phyloP scores from a whole-genome alignment of 2,888 invertebrate species.

The Caenorhabditis auriculariae region DNA sequence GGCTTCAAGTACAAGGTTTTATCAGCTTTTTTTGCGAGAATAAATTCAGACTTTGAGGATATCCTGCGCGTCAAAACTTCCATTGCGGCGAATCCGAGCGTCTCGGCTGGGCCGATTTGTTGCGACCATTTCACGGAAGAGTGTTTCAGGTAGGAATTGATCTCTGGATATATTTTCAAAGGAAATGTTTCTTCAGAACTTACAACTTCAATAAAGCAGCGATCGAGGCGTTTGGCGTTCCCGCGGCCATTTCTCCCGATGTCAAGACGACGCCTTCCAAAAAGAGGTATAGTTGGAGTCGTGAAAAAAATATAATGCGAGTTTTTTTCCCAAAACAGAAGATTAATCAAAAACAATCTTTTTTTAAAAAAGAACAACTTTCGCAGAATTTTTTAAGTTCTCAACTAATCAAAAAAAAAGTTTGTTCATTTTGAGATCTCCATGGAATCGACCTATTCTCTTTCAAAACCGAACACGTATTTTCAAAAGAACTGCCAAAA shows the following conservation, averaged over 20 bases:
- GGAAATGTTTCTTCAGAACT: conserved; percentile 19
- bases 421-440: background rate
- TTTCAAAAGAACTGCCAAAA: background rate
- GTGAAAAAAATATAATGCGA: background rate
- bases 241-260: conserved; percentile 29
- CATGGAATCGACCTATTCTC: no score
- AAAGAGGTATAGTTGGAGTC: conserved; percentile 21
- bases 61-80: conserved; percentile 20
- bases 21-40: background rate
- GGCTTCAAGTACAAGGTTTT: conserved; percentile 46
- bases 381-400: background rate
- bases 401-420: background rate
- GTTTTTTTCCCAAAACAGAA: conserved; percentile 7
- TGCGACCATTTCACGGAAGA: conserved; percentile 49
- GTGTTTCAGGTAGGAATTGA: conserved; percentile 22
- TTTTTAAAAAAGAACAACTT: background rate
- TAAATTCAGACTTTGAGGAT: conserved; percentile 11
- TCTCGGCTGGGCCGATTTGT: conserved; percentile 36
- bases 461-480: background rate
- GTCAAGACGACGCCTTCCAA: conserved; percentile 39
- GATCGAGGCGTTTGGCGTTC: conserved; percentile 47
- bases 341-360: background rate
- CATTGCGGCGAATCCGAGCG: background rate
- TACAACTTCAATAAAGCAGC: conserved; percentile 44
- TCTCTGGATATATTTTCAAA: background rate